Evolutionary conservation across 2,888 invertebrate genomes (phyloP).

Genomic region (Sylvicola cinctus): DNA sequence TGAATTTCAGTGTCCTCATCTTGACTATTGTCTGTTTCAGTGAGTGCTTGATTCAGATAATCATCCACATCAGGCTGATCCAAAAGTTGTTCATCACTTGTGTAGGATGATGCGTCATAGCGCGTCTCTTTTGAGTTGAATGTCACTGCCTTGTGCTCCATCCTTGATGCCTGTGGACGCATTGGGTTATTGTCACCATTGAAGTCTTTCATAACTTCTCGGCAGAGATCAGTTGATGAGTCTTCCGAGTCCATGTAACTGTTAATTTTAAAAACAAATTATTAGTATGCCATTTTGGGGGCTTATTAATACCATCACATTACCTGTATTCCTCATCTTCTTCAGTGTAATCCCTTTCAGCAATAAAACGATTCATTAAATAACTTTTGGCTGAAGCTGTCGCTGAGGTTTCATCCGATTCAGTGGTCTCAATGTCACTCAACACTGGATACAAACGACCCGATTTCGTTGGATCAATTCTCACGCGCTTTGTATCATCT

Average conservation of each 20-base stretch:
- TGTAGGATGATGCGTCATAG: not conserved
- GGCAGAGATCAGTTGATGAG: too few relatives aligned
- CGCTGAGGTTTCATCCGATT: too few relatives aligned
- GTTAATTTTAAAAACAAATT: too few relatives aligned
- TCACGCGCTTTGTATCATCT: constrained; percentile 45
- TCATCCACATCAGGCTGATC: constrained; percentile 42
- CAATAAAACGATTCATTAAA: constrained; percentile 55
- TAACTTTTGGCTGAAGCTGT: too few relatives aligned
- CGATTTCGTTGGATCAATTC: constrained; percentile 38
- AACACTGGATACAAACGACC: constrained; percentile 52
- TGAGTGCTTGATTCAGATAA: constrained; percentile 62
- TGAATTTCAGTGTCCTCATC: too few relatives aligned
- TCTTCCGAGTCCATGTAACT: too few relatives aligned
- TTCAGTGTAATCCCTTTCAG: constrained; percentile 16
- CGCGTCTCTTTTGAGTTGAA: too few relatives aligned
- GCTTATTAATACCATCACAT: not conserved
- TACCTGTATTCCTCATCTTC: constrained; percentile 9
- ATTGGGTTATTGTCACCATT: too few relatives aligned
- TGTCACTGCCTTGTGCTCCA: too few relatives aligned
- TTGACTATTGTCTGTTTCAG: constrained; percentile 29
- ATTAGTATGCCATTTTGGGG: too few relatives aligned
- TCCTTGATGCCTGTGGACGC: too few relatives aligned
- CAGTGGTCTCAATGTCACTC: constrained; percentile 48
- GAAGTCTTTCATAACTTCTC: too few relatives aligned
- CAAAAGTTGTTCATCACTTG: constrained; percentile 25